Conservation (phyloP, 2,888 invertebrate genomes). For the Nymphalis c-album region DNA sequence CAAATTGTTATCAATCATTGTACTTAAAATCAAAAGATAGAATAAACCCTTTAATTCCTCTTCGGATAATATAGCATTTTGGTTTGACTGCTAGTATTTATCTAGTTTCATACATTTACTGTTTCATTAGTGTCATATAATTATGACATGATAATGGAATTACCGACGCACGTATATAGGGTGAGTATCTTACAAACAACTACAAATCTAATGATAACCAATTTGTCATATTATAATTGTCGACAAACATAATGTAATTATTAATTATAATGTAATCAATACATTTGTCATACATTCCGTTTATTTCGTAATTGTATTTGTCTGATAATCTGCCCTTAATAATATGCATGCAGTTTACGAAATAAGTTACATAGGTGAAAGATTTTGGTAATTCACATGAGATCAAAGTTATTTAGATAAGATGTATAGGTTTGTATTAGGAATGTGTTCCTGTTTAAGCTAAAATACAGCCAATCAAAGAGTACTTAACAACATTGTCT, state of each 20-base stretch:
- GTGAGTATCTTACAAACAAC: slow-evolving; percentile 6
- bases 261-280: background rate
- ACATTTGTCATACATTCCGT: background rate
- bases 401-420: slow-evolving; percentile 56
- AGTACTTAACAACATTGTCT: slow-evolving; percentile 37
- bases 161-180: slow-evolving; percentile 3
- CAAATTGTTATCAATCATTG: background rate
- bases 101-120: slow-evolving; percentile 17
- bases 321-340: slow-evolving; percentile 15
- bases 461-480: slow-evolving; percentile 31
- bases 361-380: slow-evolving; percentile 45
- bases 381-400: slow-evolving; percentile 71
- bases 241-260: slow-evolving; percentile 2
- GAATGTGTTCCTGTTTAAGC: slow-evolving; percentile 43
- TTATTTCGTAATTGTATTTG: background rate
- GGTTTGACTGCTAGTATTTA: slow-evolving; percentile 4
- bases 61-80: slow-evolving; percentile 2
- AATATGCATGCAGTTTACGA: slow-evolving; percentile 29
- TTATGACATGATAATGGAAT: slow-evolving; percentile 2
- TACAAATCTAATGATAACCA: slow-evolving; percentile 8
- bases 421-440: slow-evolving; percentile 39
- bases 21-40: slow-evolving; percentile 5
- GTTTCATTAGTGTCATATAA: no score
- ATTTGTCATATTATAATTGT: background rate
- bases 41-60: background rate